Conservation (phyloP, 2,888 invertebrate genomes). For the Oligia latruncula region DNA sequence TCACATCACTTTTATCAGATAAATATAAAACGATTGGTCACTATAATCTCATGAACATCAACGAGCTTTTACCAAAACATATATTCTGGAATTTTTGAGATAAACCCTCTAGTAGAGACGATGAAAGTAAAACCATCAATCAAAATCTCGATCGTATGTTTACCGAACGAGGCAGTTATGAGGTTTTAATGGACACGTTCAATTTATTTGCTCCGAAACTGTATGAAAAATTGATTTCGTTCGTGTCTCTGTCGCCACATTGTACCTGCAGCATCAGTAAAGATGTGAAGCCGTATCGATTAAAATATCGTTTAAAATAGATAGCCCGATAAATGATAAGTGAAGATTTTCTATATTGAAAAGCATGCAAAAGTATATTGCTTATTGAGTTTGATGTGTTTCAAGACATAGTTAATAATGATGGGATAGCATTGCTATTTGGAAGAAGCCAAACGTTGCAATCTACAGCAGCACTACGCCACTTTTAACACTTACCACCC, state of each 20-base stretch:
- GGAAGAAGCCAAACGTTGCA: constrained; percentile 83
- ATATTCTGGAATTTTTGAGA: constrained; percentile 51
- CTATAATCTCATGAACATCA: constrained; percentile 78
- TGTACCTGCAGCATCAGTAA: constrained; percentile 32
- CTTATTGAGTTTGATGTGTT: constrained; percentile 55
- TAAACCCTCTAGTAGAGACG: constrained; percentile 36
- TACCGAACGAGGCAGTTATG: constrained; percentile 45
- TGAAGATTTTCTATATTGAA: constrained; percentile 63
- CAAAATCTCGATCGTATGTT: constrained; percentile 40
- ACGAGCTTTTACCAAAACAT: constrained; percentile 73
- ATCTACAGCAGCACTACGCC: constrained; percentile 82
- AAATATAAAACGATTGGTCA: constrained; percentile 79
- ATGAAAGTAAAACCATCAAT: constrained; percentile 32
- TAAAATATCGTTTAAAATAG: constrained; percentile 54
- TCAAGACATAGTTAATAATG: constrained; percentile 60
- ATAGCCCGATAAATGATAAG: constrained; percentile 54
- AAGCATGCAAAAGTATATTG: constrained; percentile 73
- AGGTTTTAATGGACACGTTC: constrained; percentile 41
- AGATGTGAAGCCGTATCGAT: constrained; percentile 58
- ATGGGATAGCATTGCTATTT: constrained; percentile 76
- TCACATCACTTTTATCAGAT: constrained; percentile 80
- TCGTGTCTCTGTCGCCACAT: constrained; percentile 8
- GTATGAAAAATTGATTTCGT: constrained; percentile 24
- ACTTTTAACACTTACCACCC: constrained; percentile 88
- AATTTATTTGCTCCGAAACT: constrained; percentile 22